Conservation (phyloP, 1,140 invertebrate genomes). For the Caenorhabditis remanei region DNA sequence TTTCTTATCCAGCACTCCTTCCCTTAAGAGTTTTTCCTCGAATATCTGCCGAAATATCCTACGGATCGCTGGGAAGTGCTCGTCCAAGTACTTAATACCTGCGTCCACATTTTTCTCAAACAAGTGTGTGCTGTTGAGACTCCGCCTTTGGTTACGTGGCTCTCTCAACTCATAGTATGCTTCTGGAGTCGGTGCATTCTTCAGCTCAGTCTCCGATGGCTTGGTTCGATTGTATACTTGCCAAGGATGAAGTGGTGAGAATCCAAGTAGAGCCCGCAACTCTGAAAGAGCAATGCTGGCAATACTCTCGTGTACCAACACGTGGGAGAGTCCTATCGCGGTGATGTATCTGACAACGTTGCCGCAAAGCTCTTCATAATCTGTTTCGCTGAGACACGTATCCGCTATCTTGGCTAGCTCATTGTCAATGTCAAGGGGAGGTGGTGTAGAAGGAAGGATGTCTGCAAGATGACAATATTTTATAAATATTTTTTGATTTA, state of each 20-base stretch:
- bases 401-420: constrained; percentile 38
- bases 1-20: neutral
- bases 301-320: neutral
- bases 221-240: constrained; percentile 1
- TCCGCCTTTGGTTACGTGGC: neutral
- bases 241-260: constrained; percentile 15
- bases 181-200: neutral
- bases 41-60: neutral
- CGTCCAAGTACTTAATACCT: neutral
- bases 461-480: no score
- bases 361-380: constrained; percentile 29
- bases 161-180: constrained; percentile 39
- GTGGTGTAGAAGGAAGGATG: neutral
- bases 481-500: no score
- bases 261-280: neutral
- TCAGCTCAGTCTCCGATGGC: neutral
- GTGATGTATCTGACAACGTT: neutral
- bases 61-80: neutral
- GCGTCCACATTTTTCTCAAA: constrained; percentile 3
- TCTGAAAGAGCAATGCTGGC: neutral
- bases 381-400: neutral
- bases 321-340: neutral
- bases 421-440: neutral
- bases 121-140: neutral
- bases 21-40: neutral